Evolutionary conservation across 2,888 invertebrate genomes (phyloP), one percentile per base, ranked within the genome.

Genomic region (Phalera bucephala): DNA sequence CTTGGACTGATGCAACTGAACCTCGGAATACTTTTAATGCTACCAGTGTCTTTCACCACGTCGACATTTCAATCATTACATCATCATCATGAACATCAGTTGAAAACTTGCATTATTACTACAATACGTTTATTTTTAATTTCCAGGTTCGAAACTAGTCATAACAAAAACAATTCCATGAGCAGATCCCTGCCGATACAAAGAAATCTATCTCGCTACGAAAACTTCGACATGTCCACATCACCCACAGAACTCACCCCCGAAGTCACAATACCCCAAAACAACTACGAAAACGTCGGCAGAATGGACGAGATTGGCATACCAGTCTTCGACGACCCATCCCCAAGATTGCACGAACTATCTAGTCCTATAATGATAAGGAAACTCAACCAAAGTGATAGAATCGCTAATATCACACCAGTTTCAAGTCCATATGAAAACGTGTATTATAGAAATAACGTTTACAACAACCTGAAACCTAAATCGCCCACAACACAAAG

Each of bases 341-440:
- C 72, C 0, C 64, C 60, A 0, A 36, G 42, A 38, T 48, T 60
- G 40, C 76, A 75, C 17, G 79, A 83, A 36, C 51, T 88, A 27
- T 82, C 88, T 66, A 90, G 88, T 73, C 88, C 86, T 0, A 69
- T 82, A 22, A 72, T 87, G 72, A 80, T 87, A 49, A 79, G 85
- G 33, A 88, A 81, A 56, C 46, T 70, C 8, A 43, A 74, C 58
- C 77, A 79, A 58, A 78, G 65, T 11, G 45, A 55, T 28, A 52
- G 56, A 25, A 53, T 35, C 40, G 54, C 59, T 4, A 45, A 41
- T 12, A 40, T 61, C 1, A 48, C 70, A 0, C 81, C 83, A 0
- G 61, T 77, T 36, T 72, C 75, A 2, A 91, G 91, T 52, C 91
- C 92, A 0, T 94, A 93, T 55, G 94, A 94, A 70, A 94, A 93